Conservation (phyloP, 2,888 invertebrate genomes). For the Amphimallon solstitiale region DNA sequence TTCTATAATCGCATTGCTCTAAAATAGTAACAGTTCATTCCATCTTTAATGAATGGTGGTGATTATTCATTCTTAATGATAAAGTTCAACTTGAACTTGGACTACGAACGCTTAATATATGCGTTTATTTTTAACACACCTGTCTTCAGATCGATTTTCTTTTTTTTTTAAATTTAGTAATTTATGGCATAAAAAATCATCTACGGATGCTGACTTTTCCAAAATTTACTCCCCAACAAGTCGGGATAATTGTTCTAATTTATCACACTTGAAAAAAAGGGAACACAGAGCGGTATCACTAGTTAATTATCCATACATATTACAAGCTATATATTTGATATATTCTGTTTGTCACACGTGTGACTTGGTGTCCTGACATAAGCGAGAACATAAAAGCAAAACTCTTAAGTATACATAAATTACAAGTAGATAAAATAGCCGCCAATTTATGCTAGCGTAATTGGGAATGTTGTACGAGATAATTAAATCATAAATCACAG, state of each 20-base stretch:
- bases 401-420: too few species aligned
- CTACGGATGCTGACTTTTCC: background rate
- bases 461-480: slow-evolving; percentile 12
- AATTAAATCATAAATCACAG: slow-evolving; percentile 32
- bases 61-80: background rate
- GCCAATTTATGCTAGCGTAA: background rate
- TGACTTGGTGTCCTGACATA: too few species aligned
- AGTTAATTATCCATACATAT: too few species aligned
- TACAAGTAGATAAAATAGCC: too few species aligned
- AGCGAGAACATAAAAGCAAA: too few species aligned
- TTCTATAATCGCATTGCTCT: too few species aligned
- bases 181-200: background rate
- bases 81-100: slow-evolving; percentile 12
- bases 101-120: slow-evolving; percentile 17
- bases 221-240: slow-evolving; percentile 11
- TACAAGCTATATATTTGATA: too few species aligned
- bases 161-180: background rate
- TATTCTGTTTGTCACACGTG: too few species aligned
- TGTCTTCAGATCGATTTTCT: background rate
- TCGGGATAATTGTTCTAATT: slow-evolving; percentile 6
- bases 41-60: too few species aligned
- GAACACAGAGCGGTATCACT: too few species aligned
- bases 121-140: background rate
- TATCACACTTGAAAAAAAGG: background rate
- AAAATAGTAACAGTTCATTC: too few species aligned